A percentile compares a stretch with the other conserved stretches of the same genome.
These are phyloP conservation scores for Polyergus mexicanus DNA, from an alignment of 1,140 invertebrate species.

Conservation along the genomic window DNA sequence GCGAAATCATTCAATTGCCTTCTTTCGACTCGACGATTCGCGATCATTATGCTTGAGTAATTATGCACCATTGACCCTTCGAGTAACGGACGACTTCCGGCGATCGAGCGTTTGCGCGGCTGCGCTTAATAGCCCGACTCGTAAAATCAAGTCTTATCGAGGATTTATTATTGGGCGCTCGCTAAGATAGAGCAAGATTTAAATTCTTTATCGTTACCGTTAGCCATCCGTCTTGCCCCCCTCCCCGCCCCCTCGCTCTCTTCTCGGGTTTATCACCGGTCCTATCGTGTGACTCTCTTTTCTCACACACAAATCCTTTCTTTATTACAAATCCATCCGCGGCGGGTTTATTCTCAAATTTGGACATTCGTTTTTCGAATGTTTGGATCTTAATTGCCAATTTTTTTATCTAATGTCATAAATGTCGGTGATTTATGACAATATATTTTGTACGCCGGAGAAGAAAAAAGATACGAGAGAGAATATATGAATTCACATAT, in stretches of 20 bases:
- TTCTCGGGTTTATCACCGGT: slow-evolving; percentile 27
- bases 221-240: slow-evolving; percentile 56
- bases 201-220: slow-evolving; percentile 69
- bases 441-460: background rate
- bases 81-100: slow-evolving; percentile 50
- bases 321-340: background rate
- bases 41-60: slow-evolving; percentile 52
- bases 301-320: slow-evolving; percentile 43
- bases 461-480: background rate
- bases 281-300: slow-evolving; percentile 39
- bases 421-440: background rate
- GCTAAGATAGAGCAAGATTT: slow-evolving; percentile 65
- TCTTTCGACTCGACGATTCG: slow-evolving; percentile 41
- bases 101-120: slow-evolving; percentile 25
- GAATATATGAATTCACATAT: too few relatives aligned
- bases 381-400: background rate
- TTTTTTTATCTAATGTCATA: background rate
- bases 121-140: slow-evolving; percentile 54
- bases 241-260: background rate
- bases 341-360: slow-evolving; percentile 13
- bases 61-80: slow-evolving; percentile 35
- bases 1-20: slow-evolving; percentile 21
- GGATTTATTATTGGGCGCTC: slow-evolving; percentile 68
- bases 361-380: slow-evolving; percentile 4
- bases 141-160: slow-evolving; percentile 60